Conservation (phyloP, 2,797 vertebrate species). For the Lepidocolaptes lacrymiger region DNA sequence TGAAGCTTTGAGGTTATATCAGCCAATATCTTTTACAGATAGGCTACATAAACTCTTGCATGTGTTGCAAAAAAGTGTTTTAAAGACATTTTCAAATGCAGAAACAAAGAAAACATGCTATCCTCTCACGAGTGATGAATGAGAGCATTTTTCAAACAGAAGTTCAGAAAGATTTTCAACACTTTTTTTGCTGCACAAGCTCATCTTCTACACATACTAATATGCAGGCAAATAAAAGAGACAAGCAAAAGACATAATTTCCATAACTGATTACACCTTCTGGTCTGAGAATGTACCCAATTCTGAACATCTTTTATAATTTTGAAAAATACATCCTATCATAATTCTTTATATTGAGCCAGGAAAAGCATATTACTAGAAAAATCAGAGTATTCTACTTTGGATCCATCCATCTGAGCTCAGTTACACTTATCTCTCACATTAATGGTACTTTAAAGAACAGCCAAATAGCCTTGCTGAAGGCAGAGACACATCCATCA, state of each 20-base stretch:
- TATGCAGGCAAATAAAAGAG: not conserved
- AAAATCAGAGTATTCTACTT: not conserved
- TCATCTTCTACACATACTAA: not conserved
- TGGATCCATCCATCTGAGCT: not conserved
- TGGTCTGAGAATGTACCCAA: not conserved
- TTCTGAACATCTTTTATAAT: not conserved
- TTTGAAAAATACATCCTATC: not conserved
- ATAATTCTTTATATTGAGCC: not conserved
- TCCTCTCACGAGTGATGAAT: not conserved
- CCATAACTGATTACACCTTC: not conserved
- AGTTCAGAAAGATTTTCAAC: not conserved
- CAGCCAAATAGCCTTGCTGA: constrained; percentile 1
- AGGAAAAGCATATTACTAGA: not conserved
- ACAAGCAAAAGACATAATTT: not conserved
- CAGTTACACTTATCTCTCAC: not conserved
- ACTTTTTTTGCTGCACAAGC: not conserved
- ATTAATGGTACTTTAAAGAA: not conserved
- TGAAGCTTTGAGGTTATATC: not conserved
- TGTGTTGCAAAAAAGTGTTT: not conserved
- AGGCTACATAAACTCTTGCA: not conserved
- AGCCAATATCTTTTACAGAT: not conserved
- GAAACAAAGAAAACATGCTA: not conserved
- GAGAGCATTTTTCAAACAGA: not conserved
- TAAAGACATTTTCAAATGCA: not conserved
- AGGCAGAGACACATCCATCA: not conserved